Evolutionary conservation across 2,888 invertebrate species (phyloP).

Genomic region (Tetrapedia diversipes): DNA sequence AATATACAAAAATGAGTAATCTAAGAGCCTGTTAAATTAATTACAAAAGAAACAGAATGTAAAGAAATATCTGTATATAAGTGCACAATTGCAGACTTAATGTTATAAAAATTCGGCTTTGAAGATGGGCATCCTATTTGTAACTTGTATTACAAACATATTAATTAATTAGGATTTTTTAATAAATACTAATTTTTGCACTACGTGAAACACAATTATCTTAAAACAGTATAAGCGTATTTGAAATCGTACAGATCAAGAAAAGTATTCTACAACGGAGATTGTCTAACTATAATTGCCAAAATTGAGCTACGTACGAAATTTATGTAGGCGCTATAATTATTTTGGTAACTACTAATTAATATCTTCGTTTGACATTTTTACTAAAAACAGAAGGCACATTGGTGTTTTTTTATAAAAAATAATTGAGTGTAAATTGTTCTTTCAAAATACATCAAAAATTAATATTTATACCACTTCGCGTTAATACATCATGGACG

Average conservation of each 20-base stretch:
- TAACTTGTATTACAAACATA: not conserved
- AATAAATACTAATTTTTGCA: not conserved
- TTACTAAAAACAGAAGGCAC: constrained; percentile 12
- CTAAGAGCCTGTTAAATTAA: constrained; percentile 19
- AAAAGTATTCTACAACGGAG: not conserved
- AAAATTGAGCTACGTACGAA: not conserved
- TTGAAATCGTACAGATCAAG: not conserved
- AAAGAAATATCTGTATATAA: constrained; percentile 39
- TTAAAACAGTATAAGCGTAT: constrained; percentile 1
- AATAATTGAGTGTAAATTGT: not conserved
- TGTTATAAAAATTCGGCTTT: constrained; percentile 11
- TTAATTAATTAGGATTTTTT: not conserved
- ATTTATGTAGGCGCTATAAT: constrained; percentile 4
- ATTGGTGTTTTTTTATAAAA: not conserved
- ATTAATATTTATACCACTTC: not conserved
- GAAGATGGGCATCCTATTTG: not conserved
- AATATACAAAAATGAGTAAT: constrained; percentile 30
- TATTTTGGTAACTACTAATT: constrained; percentile 15
- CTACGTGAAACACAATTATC: not conserved
- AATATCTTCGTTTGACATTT: not conserved
- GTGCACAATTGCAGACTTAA: constrained; percentile 9
- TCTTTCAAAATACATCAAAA: not conserved
- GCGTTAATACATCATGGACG: constrained; percentile 17
- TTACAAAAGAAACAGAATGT: not conserved
- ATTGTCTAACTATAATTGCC: not conserved